These are phyloP conservation scores for Plagodis dolabraria DNA, from an alignment of 2,888 invertebrate genomes.

Conservation along the genomic window DNA sequence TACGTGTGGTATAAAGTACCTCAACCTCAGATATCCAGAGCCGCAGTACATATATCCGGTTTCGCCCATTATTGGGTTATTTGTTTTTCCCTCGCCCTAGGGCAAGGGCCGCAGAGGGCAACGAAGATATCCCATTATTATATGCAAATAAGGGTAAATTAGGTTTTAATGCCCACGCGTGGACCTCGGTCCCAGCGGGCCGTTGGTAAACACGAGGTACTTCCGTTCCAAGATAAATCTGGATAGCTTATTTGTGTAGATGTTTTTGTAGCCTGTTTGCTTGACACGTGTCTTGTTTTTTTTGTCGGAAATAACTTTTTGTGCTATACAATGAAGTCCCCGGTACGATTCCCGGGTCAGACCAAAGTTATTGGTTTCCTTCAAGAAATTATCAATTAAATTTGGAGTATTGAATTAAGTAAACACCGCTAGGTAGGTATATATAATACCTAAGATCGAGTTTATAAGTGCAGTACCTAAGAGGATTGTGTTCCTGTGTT, in stretches of 20 bases:
- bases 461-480: too few species aligned
- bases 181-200: constrained; percentile 16
- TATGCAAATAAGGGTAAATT: constrained; percentile 51
- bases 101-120: constrained; percentile 38
- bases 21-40: too few species aligned
- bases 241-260: constrained; percentile 11
- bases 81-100: constrained; percentile 42
- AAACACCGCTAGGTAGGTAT: too few species aligned
- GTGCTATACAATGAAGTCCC: too few species aligned
- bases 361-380: too few species aligned
- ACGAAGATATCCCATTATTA: constrained; percentile 46
- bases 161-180: constrained; percentile 41
- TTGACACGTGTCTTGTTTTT: not conserved
- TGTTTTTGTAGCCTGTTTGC: constrained; percentile 6
- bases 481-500: too few species aligned
- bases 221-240: constrained; percentile 3
- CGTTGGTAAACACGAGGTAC: constrained; percentile 2
- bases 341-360: too few species aligned
- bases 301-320: not conserved
- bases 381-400: too few species aligned
- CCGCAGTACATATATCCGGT: constrained; percentile 15
- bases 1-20: too few species aligned
- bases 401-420: too few species aligned
- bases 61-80: constrained; percentile 32
- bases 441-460: too few species aligned